Conservation (phyloP, 2,797 vertebrate genomes). For the Netta rufina region DNA sequence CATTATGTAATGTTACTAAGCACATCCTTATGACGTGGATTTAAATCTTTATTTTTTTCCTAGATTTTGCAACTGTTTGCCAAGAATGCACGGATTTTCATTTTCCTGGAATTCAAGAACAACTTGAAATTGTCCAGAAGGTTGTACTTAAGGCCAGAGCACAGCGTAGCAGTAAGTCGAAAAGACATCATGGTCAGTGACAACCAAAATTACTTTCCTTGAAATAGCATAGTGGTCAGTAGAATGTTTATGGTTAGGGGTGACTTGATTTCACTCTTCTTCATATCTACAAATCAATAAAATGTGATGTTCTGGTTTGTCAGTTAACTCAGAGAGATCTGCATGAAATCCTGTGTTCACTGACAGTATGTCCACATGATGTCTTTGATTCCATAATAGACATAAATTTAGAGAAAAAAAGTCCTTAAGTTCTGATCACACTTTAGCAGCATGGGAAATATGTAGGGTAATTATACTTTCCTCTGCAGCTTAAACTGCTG, state of each 20-base stretch:
- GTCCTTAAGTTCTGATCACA: background rate
- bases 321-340: background rate
- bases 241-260: background rate
- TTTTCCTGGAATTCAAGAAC: constrained; percentile 90
- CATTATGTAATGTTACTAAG: background rate
- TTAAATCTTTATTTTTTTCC: background rate
- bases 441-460: background rate
- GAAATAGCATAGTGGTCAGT: constrained; percentile 34
- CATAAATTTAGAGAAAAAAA: background rate
- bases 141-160: constrained; percentile 92
- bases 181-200: constrained; percentile 85
- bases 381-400: background rate
- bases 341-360: background rate
- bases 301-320: background rate
- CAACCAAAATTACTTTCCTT: constrained; percentile 44
- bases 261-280: background rate
- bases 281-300: background rate
- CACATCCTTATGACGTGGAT: background rate
- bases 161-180: constrained; percentile 88
- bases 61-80: constrained; percentile 95
- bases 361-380: background rate
- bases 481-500: background rate
- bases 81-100: constrained; percentile 98
- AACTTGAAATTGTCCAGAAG: constrained; percentile 94
- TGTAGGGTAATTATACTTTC: background rate